Evolutionary conservation across 1,140 invertebrate species (phyloP).

Genomic region (Zophobas morio): DNA sequence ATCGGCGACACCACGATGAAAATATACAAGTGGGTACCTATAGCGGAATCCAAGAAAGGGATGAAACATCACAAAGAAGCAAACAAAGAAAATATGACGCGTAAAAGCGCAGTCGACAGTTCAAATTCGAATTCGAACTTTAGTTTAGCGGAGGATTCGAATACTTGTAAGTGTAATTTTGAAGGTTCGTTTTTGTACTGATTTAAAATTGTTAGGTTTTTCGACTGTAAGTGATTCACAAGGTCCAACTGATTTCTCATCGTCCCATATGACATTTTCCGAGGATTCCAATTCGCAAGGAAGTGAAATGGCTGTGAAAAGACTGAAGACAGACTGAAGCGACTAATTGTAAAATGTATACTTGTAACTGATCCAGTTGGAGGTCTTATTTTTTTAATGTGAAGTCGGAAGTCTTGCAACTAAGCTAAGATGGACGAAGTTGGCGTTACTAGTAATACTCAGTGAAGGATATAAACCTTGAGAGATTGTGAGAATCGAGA

Average conservation of each 20-base stretch:
- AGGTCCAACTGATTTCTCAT: slow-evolving; percentile 87
- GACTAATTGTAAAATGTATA: slow-evolving; percentile 19
- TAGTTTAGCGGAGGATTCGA: slow-evolving; percentile 88
- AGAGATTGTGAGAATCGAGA: slow-evolving; percentile 23
- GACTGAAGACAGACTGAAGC: slow-evolving; percentile 79
- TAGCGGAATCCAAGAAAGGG: slow-evolving; percentile 81
- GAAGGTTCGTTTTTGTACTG: slow-evolving; percentile 30
- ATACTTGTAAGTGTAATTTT: slow-evolving; percentile 80
- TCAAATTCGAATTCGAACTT: slow-evolving; percentile 88
- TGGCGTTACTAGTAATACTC: background rate
- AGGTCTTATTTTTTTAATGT: slow-evolving; percentile 6
- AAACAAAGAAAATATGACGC: slow-evolving; percentile 84
- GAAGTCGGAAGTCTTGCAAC: slow-evolving; percentile 20
- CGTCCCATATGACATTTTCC: slow-evolving; percentile 86
- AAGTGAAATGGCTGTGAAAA: slow-evolving; percentile 83
- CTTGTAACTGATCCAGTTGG: slow-evolving; percentile 24
- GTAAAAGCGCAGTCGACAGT: slow-evolving; percentile 77
- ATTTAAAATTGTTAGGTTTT: slow-evolving; percentile 76
- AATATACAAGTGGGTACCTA: slow-evolving; percentile 98
- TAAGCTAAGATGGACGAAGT: background rate
- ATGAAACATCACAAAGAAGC: slow-evolving; percentile 73
- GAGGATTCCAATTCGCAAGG: slow-evolving; percentile 92
- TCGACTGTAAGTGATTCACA: slow-evolving; percentile 92
- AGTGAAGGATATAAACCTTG: slow-evolving; percentile 13
- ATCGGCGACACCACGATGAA: slow-evolving; percentile 98